Percentiles rank a stretch among this genome's conserved stretches.
Evolutionary conservation across 2,797 vertebrate species (phyloP).

Genomic region (Poeciliopsis infans): DNA sequence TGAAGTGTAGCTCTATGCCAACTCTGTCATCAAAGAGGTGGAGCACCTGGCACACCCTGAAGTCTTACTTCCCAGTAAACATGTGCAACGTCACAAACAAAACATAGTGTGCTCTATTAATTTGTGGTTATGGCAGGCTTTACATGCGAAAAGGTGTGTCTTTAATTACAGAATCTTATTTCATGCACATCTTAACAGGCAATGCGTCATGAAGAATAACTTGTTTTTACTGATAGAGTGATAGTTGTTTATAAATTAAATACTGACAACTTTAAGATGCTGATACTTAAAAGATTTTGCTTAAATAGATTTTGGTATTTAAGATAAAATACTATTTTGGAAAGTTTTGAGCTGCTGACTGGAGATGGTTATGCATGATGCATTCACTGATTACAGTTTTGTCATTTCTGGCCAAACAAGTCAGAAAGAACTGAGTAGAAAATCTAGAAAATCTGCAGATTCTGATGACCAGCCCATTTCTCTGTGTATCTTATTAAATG

Average conservation of each 20-base stretch:
- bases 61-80: neutral
- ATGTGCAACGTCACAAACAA: constrained; percentile 3
- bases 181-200: constrained; percentile 8
- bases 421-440: neutral
- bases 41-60: constrained; percentile 33
- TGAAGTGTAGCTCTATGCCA: constrained; percentile 42
- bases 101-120: constrained; percentile 16
- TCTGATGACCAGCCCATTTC: neutral
- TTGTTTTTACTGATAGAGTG: neutral
- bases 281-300: neutral
- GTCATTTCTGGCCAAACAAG: neutral
- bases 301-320: neutral
- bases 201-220: constrained; percentile 13
- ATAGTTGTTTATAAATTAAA: neutral
- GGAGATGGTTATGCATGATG: neutral
- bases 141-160: constrained; percentile 5
- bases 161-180: neutral
- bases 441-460: neutral
- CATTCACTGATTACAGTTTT: neutral
- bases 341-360: neutral
- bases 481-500: neutral
- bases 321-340: neutral
- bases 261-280: neutral
- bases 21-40: constrained; percentile 60
- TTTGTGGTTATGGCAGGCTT: constrained; percentile 8